phyloP scores from a whole-genome alignment of 1,140 invertebrate species.

The Trypoxylus dichotomus region DNA sequence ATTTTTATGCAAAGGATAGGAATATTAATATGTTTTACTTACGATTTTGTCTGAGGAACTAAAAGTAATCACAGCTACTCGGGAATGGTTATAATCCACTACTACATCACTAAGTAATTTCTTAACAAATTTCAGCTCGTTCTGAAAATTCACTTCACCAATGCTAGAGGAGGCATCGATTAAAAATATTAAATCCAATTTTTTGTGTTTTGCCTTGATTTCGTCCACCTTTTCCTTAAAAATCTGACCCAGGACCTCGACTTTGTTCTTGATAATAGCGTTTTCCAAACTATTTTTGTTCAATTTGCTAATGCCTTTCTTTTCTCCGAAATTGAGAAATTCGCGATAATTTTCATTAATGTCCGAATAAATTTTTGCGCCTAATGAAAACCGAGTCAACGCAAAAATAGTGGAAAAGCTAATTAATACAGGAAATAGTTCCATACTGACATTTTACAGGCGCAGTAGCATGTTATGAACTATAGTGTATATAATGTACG shows the following conservation, averaged over 20 bases:
- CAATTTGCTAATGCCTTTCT: slow-evolving; percentile 41
- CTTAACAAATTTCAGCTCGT: slow-evolving; percentile 71
- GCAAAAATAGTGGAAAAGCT: neutral
- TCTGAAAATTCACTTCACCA: slow-evolving; percentile 67
- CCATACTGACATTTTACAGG: neutral
- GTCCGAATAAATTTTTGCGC: neutral
- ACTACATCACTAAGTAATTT: slow-evolving; percentile 73
- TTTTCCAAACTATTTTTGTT: slow-evolving; percentile 42
- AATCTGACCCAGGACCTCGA: slow-evolving; percentile 59
- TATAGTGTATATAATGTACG: neutral
- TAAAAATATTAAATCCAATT: slow-evolving; percentile 68
- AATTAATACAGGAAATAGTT: neutral
- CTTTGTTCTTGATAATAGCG: slow-evolving; percentile 66
- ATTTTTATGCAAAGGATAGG: too few species aligned
- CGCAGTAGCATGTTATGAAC: neutral
- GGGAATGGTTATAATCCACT: slow-evolving; percentile 64
- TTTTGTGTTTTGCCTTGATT: slow-evolving; percentile 48
- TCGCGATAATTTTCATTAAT: slow-evolving; percentile 44
- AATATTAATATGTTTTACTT: slow-evolving; percentile 42
- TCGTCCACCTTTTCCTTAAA: slow-evolving; percentile 59
- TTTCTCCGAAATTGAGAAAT: slow-evolving; percentile 50
- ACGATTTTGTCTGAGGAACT: slow-evolving; percentile 62
- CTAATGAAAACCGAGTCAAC: neutral
- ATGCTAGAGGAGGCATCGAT: slow-evolving; percentile 71
- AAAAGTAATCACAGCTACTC: slow-evolving; percentile 70